Evolutionary conservation across 2,888 invertebrate species (phyloP).

Genomic region (Rhagophthalmus giganteus): DNA sequence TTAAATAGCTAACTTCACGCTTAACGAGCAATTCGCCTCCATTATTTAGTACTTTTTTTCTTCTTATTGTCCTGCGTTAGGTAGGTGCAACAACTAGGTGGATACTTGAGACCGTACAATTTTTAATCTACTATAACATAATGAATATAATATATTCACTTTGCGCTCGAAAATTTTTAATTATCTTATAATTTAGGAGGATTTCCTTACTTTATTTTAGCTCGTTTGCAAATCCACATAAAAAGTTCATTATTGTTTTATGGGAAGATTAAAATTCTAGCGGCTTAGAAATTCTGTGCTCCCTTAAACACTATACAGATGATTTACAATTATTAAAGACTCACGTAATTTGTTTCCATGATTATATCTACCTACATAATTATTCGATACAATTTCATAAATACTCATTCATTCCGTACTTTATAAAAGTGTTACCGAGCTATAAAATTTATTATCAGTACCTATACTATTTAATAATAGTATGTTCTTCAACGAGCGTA

Average conservation of each 20-base stretch:
- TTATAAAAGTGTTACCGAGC: no score
- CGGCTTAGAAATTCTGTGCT: no score
- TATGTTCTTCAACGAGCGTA: no score
- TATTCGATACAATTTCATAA: no score
- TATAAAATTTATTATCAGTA: no score
- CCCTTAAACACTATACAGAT: no score
- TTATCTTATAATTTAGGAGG: conserved; percentile 25
- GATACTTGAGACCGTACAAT: conserved; percentile 11
- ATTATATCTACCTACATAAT: no score
- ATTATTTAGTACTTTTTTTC: conserved; percentile 26
- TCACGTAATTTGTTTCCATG: no score
- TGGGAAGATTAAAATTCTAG: conserved; percentile 21
- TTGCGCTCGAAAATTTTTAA: conserved; percentile 24
- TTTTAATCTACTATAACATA: conserved; percentile 11
- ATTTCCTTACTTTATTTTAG: conserved; percentile 26
- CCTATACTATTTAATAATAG: neutral
- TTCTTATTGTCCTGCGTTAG: conserved; percentile 17
- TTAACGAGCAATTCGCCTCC: conserved; percentile 28
- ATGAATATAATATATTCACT: conserved; percentile 27
- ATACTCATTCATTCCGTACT: no score
- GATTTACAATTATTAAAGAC: no score
- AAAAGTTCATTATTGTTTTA: conserved; percentile 27
- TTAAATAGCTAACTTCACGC: conserved; percentile 32
- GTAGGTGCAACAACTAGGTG: conserved; percentile 14
- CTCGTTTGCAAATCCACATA: conserved; percentile 26